phyloP scores from a whole-genome alignment of 2,888 invertebrate genomes.

The Drosophila kambysellisi region DNA sequence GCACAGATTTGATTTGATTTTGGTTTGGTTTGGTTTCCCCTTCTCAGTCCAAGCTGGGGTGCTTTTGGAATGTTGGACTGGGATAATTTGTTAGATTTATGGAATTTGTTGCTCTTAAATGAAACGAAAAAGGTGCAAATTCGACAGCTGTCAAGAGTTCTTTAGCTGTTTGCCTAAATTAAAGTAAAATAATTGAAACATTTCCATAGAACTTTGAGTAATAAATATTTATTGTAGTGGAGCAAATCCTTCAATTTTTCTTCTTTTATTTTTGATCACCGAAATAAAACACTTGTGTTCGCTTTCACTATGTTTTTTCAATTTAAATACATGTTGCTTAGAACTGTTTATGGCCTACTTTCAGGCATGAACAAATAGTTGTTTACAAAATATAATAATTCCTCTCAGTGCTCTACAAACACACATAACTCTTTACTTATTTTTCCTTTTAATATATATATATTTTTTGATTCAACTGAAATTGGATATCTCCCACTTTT shows the following conservation, averaged over 20 bases:
- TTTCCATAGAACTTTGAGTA: background rate
- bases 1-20: conserved; percentile 37
- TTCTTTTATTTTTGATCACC: too few species aligned
- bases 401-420: background rate
- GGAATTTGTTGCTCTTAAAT: conserved; percentile 5
- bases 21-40: conserved; percentile 10
- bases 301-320: too few species aligned
- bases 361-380: too few species aligned
- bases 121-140: background rate
- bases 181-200: background rate
- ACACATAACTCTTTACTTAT: background rate
- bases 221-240: too few species aligned
- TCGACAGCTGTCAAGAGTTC: background rate
- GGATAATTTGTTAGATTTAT: conserved; percentile 25
- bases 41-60: background rate
- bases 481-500: conserved; percentile 15
- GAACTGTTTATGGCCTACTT: too few species aligned
- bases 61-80: background rate
- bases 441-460: background rate
- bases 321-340: too few species aligned
- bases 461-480: background rate
- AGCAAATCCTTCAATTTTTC: too few species aligned
- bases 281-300: too few species aligned
- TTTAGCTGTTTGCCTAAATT: background rate
- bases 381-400: background rate